Evolutionary conservation across 2,888 invertebrate genomes (phyloP), one percentile per base, ranked within the genome.

Genomic region (Pheosia tremula): DNA sequence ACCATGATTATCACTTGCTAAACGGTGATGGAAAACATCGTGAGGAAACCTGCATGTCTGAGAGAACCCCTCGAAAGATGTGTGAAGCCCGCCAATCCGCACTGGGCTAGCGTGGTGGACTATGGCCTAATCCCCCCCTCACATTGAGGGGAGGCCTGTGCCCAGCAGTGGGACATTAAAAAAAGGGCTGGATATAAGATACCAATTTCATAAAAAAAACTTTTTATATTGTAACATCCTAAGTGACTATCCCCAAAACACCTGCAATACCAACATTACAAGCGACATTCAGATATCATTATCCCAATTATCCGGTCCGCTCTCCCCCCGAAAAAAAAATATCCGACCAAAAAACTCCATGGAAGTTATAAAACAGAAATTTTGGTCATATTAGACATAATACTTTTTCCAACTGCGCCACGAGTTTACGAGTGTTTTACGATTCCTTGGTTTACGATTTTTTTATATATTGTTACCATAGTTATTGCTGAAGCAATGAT

Each of bases 391-490:
- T 77, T 74, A 75, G 60, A 70, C 64, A 71, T 75, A 39, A 67
- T 72, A 72, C 68, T 62, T 69, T 71, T 63, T 63, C 57, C 53
- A 59, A 57, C 64, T 53, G 58, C 58, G 56, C 41, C 60, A 39
- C 5, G 11, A 24, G 24, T 56, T 56, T 56, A 56, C 56, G 56
- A 56, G 45, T 45, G 54, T 56, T 77, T 75, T 77, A 77, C 63
- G 75, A 71, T 4, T 41, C 7, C 36, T 58, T 24, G 68, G 66
- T 84, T 85, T 84, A 85, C 81, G 84, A 77, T 80, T 78, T 84
- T 83, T 85, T 85, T 85, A 84, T 84, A 72, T 75, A 70, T 73
- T 59, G 61, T 61, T 54, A 68, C 62, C 64, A 62, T 61, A 61
- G 47, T 74, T 69, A 76, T 68, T 62, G 67, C 59, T 24, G 62